phyloP scores from a whole-genome alignment of 2,797 vertebrate genomes.

The Pseudocheirus occidentalis region DNA sequence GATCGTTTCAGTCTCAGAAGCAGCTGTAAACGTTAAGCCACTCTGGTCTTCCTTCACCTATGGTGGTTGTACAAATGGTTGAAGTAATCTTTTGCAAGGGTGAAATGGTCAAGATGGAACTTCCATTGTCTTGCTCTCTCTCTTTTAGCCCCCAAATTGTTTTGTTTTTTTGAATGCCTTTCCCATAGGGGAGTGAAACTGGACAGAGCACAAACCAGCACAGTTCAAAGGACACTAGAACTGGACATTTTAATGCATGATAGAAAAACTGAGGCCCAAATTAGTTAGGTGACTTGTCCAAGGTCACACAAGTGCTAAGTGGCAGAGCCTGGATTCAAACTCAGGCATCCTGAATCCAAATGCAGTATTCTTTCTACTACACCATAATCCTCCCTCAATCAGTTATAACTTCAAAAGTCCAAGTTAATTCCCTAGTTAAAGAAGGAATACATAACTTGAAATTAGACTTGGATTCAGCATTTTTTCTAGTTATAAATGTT shows the following conservation, averaged over 20 bases:
- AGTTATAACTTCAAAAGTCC: slow-evolving; percentile 40
- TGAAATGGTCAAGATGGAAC: slow-evolving; percentile 89
- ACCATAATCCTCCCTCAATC: not conserved
- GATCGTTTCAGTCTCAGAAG: slow-evolving; percentile 79
- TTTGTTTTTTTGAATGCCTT: slow-evolving; percentile 56
- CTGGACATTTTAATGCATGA: not conserved
- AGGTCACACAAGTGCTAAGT: not conserved
- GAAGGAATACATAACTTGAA: not conserved
- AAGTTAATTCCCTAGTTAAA: not conserved
- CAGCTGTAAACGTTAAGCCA: slow-evolving; percentile 75
- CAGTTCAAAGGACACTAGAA: slow-evolving; percentile 16
- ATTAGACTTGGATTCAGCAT: slow-evolving; percentile 20
- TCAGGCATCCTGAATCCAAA: not conserved
- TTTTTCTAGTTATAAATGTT: slow-evolving; percentile 29
- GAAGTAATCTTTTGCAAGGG: slow-evolving; percentile 84
- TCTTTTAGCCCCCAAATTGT: slow-evolving; percentile 64
- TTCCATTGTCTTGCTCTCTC: slow-evolving; percentile 60
- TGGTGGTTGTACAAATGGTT: slow-evolving; percentile 83
- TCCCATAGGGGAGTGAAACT: slow-evolving; percentile 60
- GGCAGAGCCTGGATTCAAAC: not conserved
- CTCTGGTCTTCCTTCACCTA: slow-evolving; percentile 89
- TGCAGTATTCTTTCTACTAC: not conserved
- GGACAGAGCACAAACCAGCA: slow-evolving; percentile 70
- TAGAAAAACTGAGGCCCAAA: not conserved
- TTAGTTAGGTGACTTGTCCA: not conserved